Evolutionary conservation across 2,888 invertebrate species (phyloP).

Genomic region (Geophilus truncorum): DNA sequence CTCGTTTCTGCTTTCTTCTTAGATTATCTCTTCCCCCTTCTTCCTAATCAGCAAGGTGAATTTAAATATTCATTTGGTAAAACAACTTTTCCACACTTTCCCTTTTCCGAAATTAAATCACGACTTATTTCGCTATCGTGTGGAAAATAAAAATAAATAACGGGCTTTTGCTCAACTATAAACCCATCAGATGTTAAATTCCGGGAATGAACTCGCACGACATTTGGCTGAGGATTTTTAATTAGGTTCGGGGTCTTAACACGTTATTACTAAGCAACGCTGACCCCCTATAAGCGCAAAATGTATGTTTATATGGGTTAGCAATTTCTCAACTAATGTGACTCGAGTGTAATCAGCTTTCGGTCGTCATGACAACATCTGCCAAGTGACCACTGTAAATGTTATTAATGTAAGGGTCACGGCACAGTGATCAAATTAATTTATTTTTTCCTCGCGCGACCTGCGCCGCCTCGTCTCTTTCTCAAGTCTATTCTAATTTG

Average conservation of each 20-base stretch:
- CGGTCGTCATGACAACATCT: constrained; percentile 15
- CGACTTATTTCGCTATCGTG: neutral
- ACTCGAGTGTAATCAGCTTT: constrained; percentile 25
- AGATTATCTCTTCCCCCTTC: neutral
- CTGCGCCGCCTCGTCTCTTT: neutral
- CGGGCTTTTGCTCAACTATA: too few relatives aligned
- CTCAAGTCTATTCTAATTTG: neutral
- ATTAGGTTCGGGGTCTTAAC: constrained; percentile 7
- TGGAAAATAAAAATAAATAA: neutral
- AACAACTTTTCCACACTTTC: neutral
- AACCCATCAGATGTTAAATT: too few relatives aligned
- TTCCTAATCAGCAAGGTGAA: neutral
- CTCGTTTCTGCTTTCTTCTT: neutral
- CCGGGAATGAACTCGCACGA: neutral
- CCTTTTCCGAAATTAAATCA: neutral
- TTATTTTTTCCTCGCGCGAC: neutral
- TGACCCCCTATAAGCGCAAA: neutral
- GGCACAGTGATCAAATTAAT: neutral
- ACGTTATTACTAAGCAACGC: neutral
- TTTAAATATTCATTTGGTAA: neutral
- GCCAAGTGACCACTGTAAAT: constrained; percentile 12
- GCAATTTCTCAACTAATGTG: constrained; percentile 27
- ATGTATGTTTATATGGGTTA: constrained; percentile 7
- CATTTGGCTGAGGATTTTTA: neutral
- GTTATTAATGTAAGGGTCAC: constrained; percentile 10